Percentiles rank a stretch among this genome's conserved stretches.
Conservation (phyloP, 2,888 invertebrate genomes). For the Drosophila mimetica region DNA sequence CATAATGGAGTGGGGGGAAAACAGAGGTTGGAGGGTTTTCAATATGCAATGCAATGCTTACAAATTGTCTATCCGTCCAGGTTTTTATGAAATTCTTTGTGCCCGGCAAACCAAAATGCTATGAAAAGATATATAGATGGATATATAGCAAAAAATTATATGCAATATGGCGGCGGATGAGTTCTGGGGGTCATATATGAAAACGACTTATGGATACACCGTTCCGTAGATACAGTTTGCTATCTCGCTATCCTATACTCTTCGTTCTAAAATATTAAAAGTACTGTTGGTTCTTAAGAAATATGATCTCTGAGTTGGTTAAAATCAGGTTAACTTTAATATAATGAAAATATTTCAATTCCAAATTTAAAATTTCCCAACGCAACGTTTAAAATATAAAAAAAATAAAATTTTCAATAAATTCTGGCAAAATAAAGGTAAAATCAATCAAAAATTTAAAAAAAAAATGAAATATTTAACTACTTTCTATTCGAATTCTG, state of each 20-base stretch:
- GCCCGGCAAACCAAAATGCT: slow-evolving; percentile 82
- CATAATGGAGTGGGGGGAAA: slow-evolving; percentile 20
- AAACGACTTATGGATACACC: slow-evolving; percentile 7
- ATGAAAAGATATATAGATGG: slow-evolving; percentile 73
- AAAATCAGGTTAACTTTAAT: not conserved
- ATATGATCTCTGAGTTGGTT: not conserved
- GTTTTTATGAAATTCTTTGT: slow-evolving; percentile 81
- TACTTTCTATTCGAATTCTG: slow-evolving; percentile 13
- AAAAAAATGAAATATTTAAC: not conserved
- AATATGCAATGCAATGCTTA: slow-evolving; percentile 72
- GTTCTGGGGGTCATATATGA: slow-evolving; percentile 18
- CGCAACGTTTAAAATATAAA: not conserved
- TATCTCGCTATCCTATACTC: not conserved
- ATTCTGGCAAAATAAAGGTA: not conserved
- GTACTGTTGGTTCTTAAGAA: no score
- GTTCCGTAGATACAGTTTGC: slow-evolving; percentile 7
- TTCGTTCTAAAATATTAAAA: not conserved
- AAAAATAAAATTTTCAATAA: not conserved
- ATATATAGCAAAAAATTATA: slow-evolving; percentile 68
- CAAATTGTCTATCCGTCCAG: slow-evolving; percentile 81
- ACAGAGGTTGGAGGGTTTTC: slow-evolving; percentile 39
- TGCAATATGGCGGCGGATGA: slow-evolving; percentile 40
- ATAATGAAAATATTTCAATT: not conserved
- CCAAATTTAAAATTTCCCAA: not conserved
- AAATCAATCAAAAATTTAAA: slow-evolving; percentile 15